phyloP scores from a whole-genome alignment of 2,113 vertebrate species.

The Carassius gibelio region DNA sequence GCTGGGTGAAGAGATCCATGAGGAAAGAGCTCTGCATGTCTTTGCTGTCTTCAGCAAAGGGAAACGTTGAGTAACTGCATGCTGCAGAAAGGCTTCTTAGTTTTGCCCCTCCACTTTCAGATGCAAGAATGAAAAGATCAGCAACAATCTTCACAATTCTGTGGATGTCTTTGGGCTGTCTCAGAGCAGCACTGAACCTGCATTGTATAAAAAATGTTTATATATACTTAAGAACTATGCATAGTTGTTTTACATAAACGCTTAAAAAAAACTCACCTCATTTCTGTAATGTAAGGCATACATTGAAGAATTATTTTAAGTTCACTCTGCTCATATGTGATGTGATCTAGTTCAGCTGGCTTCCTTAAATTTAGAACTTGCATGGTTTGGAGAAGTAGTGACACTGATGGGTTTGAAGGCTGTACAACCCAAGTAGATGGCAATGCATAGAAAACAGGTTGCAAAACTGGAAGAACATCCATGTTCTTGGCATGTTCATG shows the following conservation, averaged over 20 bases:
- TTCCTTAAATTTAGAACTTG: constrained; percentile 18
- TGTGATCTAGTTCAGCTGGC: constrained; percentile 16
- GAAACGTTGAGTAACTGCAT: constrained; percentile 45
- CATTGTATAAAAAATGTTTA: background rate
- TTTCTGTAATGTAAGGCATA: constrained; percentile 12
- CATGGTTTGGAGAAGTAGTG: constrained; percentile 33
- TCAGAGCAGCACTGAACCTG: constrained; percentile 13
- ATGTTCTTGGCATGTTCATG: constrained; percentile 33
- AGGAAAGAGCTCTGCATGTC: constrained; percentile 39
- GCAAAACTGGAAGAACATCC: constrained; percentile 18
- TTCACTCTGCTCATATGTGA: constrained; percentile 23
- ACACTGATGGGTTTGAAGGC: constrained; percentile 15
- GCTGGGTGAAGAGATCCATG: constrained; percentile 27
- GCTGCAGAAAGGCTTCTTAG: constrained; percentile 10
- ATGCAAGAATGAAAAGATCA: constrained; percentile 39
- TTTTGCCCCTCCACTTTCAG: constrained; percentile 1
- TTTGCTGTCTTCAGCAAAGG: constrained; percentile 26
- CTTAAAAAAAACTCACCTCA: constrained; percentile 9
- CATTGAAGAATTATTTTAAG: constrained; percentile 24
- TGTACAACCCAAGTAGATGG: constrained; percentile 44
- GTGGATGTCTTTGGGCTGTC: constrained; percentile 7
- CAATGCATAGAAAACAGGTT: constrained; percentile 43
- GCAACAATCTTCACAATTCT: background rate
- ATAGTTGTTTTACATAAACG: background rate
- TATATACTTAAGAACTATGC: background rate